Conservation (phyloP, 2,113 vertebrate species). For the Corythaixoides concolor region DNA sequence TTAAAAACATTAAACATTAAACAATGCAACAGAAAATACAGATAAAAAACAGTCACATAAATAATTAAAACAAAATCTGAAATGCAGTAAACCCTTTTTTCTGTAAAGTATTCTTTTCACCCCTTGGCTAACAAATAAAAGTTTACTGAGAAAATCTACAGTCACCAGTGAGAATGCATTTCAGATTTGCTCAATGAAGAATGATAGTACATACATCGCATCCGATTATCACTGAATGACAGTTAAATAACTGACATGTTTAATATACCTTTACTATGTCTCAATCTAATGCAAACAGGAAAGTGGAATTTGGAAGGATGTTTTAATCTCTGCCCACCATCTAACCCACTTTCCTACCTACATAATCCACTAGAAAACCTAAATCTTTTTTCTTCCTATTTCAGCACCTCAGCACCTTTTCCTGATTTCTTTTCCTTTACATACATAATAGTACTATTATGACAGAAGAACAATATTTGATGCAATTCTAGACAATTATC, state of each 20-base stretch:
- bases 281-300: not conserved
- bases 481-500: not conserved
- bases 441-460: not conserved
- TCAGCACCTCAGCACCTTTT: not conserved
- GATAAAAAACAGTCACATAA: not conserved
- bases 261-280: not conserved
- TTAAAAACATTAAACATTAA: slow-evolving; percentile 29
- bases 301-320: not conserved
- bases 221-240: not conserved
- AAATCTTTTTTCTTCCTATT: not conserved
- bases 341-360: not conserved
- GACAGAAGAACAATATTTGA: not conserved
- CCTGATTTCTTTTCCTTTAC: not conserved
- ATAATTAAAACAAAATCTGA: slow-evolving; percentile 17
- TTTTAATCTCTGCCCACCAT: not conserved
- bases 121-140: not conserved
- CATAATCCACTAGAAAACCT: not conserved
- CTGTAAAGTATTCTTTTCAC: not conserved
- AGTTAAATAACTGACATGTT: not conserved
- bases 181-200: not conserved
- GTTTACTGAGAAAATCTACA: not conserved
- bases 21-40: slow-evolving; percentile 1
- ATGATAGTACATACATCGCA: not conserved
- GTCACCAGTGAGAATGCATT: not conserved
- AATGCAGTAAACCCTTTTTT: not conserved